These are phyloP conservation scores for Chymomyza caudatula DNA, from an alignment of 2,888 invertebrate species.

Conservation along the genomic window DNA sequence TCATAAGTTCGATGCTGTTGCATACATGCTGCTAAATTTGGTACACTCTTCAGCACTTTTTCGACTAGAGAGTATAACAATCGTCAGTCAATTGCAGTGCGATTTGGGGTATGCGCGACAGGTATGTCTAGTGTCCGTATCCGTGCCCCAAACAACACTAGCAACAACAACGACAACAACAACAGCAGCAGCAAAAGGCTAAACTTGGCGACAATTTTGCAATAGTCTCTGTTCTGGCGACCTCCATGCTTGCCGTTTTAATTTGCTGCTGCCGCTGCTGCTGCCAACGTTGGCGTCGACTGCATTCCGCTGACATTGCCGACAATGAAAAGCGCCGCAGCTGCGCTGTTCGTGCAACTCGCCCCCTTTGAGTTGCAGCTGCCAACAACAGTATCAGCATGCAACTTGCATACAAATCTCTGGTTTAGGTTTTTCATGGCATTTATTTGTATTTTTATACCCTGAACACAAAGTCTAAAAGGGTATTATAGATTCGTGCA, in stretches of 20 bases:
- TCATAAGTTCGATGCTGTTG: too few relatives aligned
- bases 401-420: constrained; percentile 71
- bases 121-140: constrained; percentile 56
- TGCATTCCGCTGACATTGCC: constrained; percentile 59
- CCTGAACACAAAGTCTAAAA: too few relatives aligned
- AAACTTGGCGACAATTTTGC: constrained; percentile 75
- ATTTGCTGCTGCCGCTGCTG: constrained; percentile 6
- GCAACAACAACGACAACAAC: constrained; percentile 4
- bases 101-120: constrained; percentile 70
- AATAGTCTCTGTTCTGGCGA: constrained; percentile 49
- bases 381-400: constrained; percentile 2
- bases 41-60: not conserved
- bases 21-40: not conserved
- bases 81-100: constrained; percentile 69
- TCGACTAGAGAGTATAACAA: constrained; percentile 34
- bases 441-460: too few relatives aligned
- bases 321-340: constrained; percentile 70
- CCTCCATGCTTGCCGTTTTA: constrained; percentile 17
- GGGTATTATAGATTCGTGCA: too few relatives aligned
- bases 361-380: not conserved
- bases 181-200: constrained; percentile 4
- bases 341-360: constrained; percentile 2
- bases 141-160: not conserved
- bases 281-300: constrained; percentile 4
- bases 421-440: constrained; percentile 48